phyloP scores from a whole-genome alignment of 2,888 invertebrate genomes.

The Caenorhabditis sp. region DNA sequence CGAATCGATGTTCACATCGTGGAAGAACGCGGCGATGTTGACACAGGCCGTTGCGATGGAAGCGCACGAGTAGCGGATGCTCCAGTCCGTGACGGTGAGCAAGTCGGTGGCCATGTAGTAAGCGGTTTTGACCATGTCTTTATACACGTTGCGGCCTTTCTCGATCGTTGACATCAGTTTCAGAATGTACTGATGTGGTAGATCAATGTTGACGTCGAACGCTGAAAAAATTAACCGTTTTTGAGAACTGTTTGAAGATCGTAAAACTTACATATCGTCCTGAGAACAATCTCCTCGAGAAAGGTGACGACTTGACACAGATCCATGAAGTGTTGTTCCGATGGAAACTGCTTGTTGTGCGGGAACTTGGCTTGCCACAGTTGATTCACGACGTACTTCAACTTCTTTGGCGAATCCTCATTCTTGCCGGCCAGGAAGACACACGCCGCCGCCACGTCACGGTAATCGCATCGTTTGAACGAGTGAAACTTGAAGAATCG shows the following conservation, averaged over 20 bases:
- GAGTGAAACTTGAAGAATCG: slow-evolving; percentile 98
- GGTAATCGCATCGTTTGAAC: slow-evolving; percentile 89
- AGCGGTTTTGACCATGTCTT: slow-evolving; percentile 90
- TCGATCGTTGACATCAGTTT: slow-evolving; percentile 92
- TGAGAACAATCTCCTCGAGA: slow-evolving; percentile 36
- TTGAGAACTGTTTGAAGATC: background rate
- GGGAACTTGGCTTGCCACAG: slow-evolving; percentile 89
- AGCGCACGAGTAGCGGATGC: slow-evolving; percentile 94
- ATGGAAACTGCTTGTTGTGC: slow-evolving; percentile 71
- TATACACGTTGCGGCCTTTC: slow-evolving; percentile 84
- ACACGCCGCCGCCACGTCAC: slow-evolving; percentile 91
- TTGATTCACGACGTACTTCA: slow-evolving; percentile 96
- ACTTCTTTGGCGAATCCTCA: slow-evolving; percentile 96
- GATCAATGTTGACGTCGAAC: slow-evolving; percentile 97
- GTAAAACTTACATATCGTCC: slow-evolving; percentile 30
- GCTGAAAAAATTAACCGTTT: slow-evolving; percentile 81
- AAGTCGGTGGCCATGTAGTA: slow-evolving; percentile 99
- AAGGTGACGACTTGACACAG: slow-evolving; percentile 28
- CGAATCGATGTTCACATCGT: slow-evolving; percentile 53
- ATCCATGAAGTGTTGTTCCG: slow-evolving; percentile 24
- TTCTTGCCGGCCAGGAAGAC: slow-evolving; percentile 97
- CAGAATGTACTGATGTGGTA: slow-evolving; percentile 97
- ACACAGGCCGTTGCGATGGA: slow-evolving; percentile 98
- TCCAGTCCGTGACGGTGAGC: slow-evolving; percentile 97
- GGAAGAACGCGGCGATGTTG: slow-evolving; percentile 87